phyloP scores from a whole-genome alignment of 2,797 vertebrate genomes.

The Acanthornis magna region DNA sequence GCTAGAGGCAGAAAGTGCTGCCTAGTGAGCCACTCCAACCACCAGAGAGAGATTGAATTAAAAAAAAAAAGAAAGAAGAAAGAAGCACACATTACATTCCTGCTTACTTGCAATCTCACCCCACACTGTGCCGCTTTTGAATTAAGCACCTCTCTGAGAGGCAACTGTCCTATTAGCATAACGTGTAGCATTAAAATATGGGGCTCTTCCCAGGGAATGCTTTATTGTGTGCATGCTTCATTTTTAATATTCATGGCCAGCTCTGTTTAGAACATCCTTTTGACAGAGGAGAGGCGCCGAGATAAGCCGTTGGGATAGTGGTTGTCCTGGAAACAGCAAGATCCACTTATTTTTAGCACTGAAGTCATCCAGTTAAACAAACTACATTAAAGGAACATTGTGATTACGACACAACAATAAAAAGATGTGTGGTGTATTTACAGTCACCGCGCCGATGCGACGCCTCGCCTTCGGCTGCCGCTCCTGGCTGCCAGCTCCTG shows the following conservation, averaged over 20 bases:
- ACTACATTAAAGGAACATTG: slow-evolving; percentile 13
- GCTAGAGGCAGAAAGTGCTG: background rate
- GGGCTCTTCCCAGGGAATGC: slow-evolving; percentile 21
- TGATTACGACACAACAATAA: background rate
- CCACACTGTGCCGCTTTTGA: background rate
- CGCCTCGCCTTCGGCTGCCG: rapidly evolving
- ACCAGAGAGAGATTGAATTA: background rate
- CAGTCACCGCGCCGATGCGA: background rate
- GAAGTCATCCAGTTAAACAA: slow-evolving; percentile 46
- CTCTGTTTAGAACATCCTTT: slow-evolving; percentile 47
- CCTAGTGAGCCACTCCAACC: background rate
- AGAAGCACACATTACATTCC: background rate
- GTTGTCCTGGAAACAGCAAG: slow-evolving; percentile 55
- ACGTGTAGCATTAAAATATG: slow-evolving; percentile 1
- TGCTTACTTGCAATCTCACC: slow-evolving; percentile 16
- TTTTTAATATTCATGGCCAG: slow-evolving; percentile 50
- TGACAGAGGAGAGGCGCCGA: slow-evolving; percentile 40
- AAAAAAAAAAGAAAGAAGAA: background rate
- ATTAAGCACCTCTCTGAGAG: slow-evolving; percentile 1
- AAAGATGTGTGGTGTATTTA: background rate
- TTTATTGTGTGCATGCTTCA: slow-evolving; percentile 34
- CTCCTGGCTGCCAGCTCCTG: background rate
- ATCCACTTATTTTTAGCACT: slow-evolving; percentile 60
- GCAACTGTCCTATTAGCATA: slow-evolving; percentile 47
- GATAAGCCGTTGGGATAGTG: slow-evolving; percentile 36